Evolutionary conservation across 1,140 invertebrate species (phyloP).

Genomic region (Artemia franciscana): DNA sequence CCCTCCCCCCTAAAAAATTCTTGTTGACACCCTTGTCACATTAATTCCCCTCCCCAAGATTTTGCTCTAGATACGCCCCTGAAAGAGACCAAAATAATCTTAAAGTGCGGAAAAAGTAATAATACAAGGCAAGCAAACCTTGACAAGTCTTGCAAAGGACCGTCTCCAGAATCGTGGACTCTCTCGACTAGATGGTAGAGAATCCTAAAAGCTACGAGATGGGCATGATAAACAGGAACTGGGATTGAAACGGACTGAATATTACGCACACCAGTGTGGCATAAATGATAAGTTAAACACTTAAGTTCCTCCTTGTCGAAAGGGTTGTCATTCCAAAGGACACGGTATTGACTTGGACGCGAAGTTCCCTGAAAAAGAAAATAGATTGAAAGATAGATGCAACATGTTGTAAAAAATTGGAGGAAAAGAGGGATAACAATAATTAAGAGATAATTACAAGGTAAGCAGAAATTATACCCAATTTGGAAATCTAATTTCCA

Average conservation of each 20-base stretch:
- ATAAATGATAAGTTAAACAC: slow-evolving; percentile 95
- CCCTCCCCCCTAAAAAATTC: too few species aligned
- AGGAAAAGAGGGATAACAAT: too few species aligned
- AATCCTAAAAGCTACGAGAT: slow-evolving; percentile 94
- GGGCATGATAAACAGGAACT: slow-evolving; percentile 97
- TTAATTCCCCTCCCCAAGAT: too few species aligned
- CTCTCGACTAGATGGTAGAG: slow-evolving; percentile 98
- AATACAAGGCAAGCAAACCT: slow-evolving; percentile 7
- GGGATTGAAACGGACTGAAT: slow-evolving; percentile 97
- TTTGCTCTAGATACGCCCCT: too few species aligned
- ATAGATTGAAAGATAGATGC: too few species aligned
- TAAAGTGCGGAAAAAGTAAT: too few species aligned
- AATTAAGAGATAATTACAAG: too few species aligned
- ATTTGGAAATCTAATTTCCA: too few species aligned
- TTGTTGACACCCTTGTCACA: too few species aligned
- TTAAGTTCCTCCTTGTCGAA: slow-evolving; percentile 96
- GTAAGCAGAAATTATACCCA: too few species aligned
- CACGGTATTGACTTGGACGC: slow-evolving; percentile 94
- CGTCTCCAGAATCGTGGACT: slow-evolving; percentile 54
- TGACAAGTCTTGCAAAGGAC: slow-evolving; percentile 16
- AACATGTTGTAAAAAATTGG: too few species aligned
- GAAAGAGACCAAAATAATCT: too few species aligned
- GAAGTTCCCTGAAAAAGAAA: slow-evolving; percentile 57
- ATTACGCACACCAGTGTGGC: slow-evolving; percentile 99
- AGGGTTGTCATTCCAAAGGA: slow-evolving; percentile 98